Percentiles rank a stretch among this genome's conserved stretches.
phyloP scores from a whole-genome alignment of 1,140 invertebrate species.

The Leptinotarsa defecta region DNA sequence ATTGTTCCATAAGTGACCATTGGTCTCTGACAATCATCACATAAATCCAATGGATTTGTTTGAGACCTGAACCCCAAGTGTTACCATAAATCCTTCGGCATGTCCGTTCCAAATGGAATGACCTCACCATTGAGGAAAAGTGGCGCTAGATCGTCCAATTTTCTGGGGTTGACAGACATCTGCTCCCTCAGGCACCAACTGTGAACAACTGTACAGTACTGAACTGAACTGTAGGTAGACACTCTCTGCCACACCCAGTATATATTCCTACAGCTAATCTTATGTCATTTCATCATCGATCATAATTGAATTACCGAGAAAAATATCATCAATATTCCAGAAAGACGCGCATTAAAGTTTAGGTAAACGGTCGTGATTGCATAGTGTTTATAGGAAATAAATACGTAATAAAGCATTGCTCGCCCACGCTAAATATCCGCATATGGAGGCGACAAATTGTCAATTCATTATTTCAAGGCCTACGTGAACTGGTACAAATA shows the following conservation, averaged over 20 bases:
- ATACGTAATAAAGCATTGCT: neutral
- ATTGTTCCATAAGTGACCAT: too few relatives aligned
- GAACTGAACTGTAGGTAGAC: too few relatives aligned
- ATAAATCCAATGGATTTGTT: too few relatives aligned
- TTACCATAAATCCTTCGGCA: too few relatives aligned
- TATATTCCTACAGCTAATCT: neutral
- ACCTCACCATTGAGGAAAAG: too few relatives aligned
- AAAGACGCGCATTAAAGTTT: neutral
- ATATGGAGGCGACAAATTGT: conserved; percentile 9
- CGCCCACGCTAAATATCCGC: conserved; percentile 5
- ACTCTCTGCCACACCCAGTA: neutral
- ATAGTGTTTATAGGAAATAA: neutral
- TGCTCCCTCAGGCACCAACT: too few relatives aligned
- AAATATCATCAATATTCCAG: conserved; percentile 2
- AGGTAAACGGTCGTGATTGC: neutral
- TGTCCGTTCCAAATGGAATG: too few relatives aligned
- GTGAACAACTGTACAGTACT: too few relatives aligned
- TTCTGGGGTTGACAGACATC: too few relatives aligned
- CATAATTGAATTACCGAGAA: neutral
- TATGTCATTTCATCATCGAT: neutral
- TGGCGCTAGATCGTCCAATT: too few relatives aligned
- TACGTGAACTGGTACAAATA: neutral
- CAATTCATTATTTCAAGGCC: conserved; percentile 13
- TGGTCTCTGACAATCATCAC: too few relatives aligned
- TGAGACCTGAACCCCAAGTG: too few relatives aligned